Conservation (phyloP, 2,797 vertebrate species). For the Antennarius maculatus region DNA sequence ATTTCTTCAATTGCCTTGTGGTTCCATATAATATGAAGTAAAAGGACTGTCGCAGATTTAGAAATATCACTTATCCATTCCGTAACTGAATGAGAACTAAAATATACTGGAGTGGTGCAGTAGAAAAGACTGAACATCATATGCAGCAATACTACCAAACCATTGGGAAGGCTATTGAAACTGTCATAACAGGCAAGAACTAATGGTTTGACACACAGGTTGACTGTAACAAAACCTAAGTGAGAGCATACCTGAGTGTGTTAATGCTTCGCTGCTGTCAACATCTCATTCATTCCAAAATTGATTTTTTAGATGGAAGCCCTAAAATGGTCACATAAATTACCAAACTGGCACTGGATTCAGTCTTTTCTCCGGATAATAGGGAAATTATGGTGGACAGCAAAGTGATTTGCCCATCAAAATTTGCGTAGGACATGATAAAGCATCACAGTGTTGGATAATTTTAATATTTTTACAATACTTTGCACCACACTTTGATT, state of each 20-base stretch:
- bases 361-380: conserved; percentile 1
- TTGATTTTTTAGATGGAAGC: conserved; percentile 6
- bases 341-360: conserved; percentile 1
- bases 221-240: conserved; percentile 27
- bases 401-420: conserved; percentile 11
- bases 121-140: neutral
- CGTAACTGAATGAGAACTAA: conserved; percentile 2
- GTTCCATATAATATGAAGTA: neutral
- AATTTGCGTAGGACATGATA: conserved; percentile 10
- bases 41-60: conserved; percentile 1
- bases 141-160: neutral
- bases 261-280: conserved; percentile 16
- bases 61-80: neutral
- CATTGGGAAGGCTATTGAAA: conserved; percentile 15
- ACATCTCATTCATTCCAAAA: conserved; percentile 12
- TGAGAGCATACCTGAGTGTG: conserved; percentile 10
- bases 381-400: conserved; percentile 15
- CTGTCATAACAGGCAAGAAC: conserved; percentile 23
- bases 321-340: conserved; percentile 17
- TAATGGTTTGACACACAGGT: conserved; percentile 30
- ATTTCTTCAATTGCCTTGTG: neutral
- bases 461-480: neutral
- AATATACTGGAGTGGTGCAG: conserved; percentile 1
- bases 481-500: too few relatives aligned
- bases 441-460: neutral